phyloP scores from a whole-genome alignment of 37 sponge, comb jelly and placozoan genomes.

The Crambe crambe region DNA sequence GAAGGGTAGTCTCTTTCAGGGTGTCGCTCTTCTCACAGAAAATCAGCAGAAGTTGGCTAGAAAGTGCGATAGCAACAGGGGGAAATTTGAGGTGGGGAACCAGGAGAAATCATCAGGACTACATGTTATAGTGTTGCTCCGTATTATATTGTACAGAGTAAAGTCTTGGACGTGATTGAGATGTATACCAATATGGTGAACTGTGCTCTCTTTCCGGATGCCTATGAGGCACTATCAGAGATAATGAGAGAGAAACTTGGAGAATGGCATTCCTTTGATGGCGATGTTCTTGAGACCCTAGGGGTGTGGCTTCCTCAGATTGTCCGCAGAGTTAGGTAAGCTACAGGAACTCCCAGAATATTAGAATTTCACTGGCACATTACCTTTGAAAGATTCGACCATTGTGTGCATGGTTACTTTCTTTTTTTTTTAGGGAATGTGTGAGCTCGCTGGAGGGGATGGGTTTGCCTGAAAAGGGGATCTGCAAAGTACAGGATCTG shows the following conservation, averaged over 20 bases:
- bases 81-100: conserved; percentile 65
- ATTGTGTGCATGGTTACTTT: not conserved
- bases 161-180: conserved; percentile 69
- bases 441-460: conserved; percentile 47
- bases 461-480: conserved; percentile 36
- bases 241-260: conserved; percentile 52
- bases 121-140: not conserved
- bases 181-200: conserved; percentile 86
- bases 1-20: conserved; percentile 63
- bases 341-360: not conserved
- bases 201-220: conserved; percentile 70
- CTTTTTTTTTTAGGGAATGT: conserved; percentile 48
- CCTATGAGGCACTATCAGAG: conserved; percentile 38
- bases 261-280: conserved; percentile 70
- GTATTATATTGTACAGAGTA: conserved; percentile 9
- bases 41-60: conserved; percentile 37
- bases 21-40: conserved; percentile 53
- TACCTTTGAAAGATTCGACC: not conserved
- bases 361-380: not conserved
- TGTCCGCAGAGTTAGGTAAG: conserved; percentile 74
- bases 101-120: too few species aligned
- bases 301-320: conserved; percentile 87
- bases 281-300: conserved; percentile 53
- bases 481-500: conserved; percentile 31
- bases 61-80: conserved; percentile 30